These are phyloP conservation scores for Aphelinus certus DNA, from an alignment of 1,140 invertebrate species.

Conservation along the genomic window DNA sequence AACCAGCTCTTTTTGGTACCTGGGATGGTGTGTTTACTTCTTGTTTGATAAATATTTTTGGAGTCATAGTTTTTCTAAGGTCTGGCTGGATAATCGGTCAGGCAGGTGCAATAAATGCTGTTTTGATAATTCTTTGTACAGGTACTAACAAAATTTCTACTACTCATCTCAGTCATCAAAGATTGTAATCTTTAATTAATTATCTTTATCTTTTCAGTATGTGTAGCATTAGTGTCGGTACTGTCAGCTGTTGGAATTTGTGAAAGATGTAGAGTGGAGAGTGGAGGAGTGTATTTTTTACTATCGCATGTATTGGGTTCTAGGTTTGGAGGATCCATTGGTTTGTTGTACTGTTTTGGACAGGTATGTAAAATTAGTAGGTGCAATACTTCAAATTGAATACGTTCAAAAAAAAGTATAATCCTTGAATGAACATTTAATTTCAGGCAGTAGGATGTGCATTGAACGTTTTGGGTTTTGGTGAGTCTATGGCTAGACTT, in stretches of 20 bases:
- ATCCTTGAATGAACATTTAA: conserved; percentile 35
- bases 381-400: neutral
- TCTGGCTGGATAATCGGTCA: conserved; percentile 97
- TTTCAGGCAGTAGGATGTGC: conserved; percentile 92
- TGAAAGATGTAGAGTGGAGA: conserved; percentile 92
- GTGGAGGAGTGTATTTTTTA: conserved; percentile 95
- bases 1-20: conserved; percentile 94
- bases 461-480: conserved; percentile 92
- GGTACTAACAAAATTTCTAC: conserved; percentile 64
- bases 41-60: conserved; percentile 96
- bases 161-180: conserved; percentile 4
- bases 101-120: conserved; percentile 88
- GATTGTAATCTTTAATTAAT: conserved; percentile 13
- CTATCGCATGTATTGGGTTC: conserved; percentile 93
- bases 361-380: conserved; percentile 70
- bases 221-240: conserved; percentile 88
- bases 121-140: conserved; percentile 88
- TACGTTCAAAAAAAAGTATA: neutral
- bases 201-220: conserved; percentile 67
- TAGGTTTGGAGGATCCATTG: conserved; percentile 89
- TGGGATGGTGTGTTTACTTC: conserved; percentile 98
- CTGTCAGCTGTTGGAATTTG: conserved; percentile 95
- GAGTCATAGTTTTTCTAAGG: conserved; percentile 94
- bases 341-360: conserved; percentile 94
- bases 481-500: conserved; percentile 90